These are phyloP conservation scores for Tetanocera ferruginea DNA, from an alignment of 2,888 invertebrate genomes.

Conservation along the genomic window DNA sequence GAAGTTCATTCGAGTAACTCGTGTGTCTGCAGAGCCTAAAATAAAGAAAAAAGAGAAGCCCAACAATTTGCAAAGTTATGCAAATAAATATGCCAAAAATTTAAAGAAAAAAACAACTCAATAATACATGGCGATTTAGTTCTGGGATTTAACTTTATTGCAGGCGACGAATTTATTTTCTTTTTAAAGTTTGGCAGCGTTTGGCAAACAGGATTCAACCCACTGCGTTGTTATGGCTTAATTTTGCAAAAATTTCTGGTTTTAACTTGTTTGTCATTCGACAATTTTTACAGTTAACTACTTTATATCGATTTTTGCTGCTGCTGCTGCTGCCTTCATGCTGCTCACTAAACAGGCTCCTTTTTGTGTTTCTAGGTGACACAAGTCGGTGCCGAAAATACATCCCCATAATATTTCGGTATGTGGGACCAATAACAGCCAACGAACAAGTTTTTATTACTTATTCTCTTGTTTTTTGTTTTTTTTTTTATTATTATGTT, in stretches of 20 bases:
- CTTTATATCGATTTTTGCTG: not conserved
- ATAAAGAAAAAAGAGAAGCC: not conserved
- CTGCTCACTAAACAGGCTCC: not conserved
- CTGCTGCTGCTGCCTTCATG: not conserved
- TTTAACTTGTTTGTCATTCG: not conserved
- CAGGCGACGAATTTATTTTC: too few relatives aligned
- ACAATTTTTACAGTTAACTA: not conserved
- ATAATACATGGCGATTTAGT: too few relatives aligned
- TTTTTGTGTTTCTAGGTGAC: not conserved
- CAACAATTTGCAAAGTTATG: not conserved
- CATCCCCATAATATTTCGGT: not conserved
- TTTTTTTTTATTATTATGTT: not conserved
- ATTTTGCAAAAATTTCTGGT: too few relatives aligned
- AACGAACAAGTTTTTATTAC: not conserved
- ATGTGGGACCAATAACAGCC: not conserved
- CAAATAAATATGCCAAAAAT: not conserved
- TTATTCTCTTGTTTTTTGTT: not conserved
- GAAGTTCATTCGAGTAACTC: conserved; percentile 33
- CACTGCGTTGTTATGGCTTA: too few relatives aligned
- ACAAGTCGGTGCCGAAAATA: not conserved
- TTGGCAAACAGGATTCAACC: too few relatives aligned
- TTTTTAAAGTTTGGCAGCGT: too few relatives aligned
- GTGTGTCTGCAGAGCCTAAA: too few relatives aligned
- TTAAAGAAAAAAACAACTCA: too few relatives aligned
- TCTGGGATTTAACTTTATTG: too few relatives aligned